Conservation (phyloP, 2,888 invertebrate genomes). For the Dicyrtoma fusca region DNA sequence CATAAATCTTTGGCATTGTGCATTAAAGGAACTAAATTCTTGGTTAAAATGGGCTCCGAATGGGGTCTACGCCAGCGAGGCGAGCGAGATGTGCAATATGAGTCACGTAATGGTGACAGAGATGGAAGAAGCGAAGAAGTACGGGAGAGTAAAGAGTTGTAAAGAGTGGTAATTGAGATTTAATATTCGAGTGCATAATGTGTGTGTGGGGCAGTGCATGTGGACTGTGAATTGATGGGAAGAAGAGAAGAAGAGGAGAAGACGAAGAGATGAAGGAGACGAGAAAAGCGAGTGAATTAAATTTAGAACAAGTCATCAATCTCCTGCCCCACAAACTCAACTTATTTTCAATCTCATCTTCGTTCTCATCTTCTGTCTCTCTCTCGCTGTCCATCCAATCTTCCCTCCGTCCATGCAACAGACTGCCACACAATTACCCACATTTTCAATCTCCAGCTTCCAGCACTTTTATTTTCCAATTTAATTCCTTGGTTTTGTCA, state of each 20-base stretch:
- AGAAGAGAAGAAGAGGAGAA: neutral
- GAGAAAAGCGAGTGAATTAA: slow-evolving; percentile 21
- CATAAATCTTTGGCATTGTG: neutral
- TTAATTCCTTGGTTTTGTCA: no score
- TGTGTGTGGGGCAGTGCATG: neutral
- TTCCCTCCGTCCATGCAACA: no score
- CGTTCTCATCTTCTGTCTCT: no score
- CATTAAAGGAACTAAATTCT: neutral
- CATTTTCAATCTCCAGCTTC: no score
- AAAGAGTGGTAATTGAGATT: no score
- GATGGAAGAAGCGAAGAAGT: neutral
- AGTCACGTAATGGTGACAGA: neutral
- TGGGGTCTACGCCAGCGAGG: neutral
- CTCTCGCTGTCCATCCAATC: no score
- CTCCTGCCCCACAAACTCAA: no score
- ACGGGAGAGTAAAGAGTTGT: no score
- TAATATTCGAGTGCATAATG: neutral
- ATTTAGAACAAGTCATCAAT: slow-evolving; percentile 21
- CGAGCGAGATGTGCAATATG: neutral
- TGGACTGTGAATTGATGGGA: neutral
- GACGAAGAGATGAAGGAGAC: neutral
- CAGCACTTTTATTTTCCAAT: no score
- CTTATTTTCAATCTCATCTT: no score
- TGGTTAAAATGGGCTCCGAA: no score
- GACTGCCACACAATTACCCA: no score